phyloP scores from a whole-genome alignment of 2,113 vertebrate genomes.

The Lepus americanus region DNA sequence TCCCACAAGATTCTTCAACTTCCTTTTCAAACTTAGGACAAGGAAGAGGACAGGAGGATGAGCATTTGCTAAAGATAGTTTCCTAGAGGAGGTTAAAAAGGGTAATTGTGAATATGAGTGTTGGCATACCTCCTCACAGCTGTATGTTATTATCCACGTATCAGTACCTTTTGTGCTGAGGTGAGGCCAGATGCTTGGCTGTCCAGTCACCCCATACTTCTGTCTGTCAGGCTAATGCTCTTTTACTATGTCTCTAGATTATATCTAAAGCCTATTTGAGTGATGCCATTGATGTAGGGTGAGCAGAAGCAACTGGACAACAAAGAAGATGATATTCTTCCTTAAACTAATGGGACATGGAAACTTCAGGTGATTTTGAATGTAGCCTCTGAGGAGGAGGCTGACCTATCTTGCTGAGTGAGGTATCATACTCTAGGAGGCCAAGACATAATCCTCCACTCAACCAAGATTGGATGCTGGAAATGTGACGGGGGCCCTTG shows the following conservation, averaged over 20 bases:
- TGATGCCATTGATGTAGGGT: not conserved
- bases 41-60: not conserved
- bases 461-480: not conserved
- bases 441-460: slow-evolving; percentile 4
- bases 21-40: not conserved
- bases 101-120: not conserved
- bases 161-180: not conserved
- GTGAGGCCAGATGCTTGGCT: slow-evolving; percentile 41
- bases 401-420: not conserved
- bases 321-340: not conserved
- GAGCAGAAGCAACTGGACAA: not conserved
- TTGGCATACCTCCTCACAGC: not conserved
- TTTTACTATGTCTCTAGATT: slow-evolving; percentile 1
- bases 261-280: slow-evolving; percentile 14
- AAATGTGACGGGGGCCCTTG: not conserved
- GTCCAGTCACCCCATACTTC: not conserved
- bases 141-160: not conserved
- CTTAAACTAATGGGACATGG: not conserved
- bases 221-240: not conserved
- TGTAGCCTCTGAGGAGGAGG: not conserved
- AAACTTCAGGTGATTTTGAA: not conserved
- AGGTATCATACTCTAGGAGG: slow-evolving; percentile 32
- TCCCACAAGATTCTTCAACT: not conserved
- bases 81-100: not conserved
- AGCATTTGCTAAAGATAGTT: not conserved